Evolutionary conservation across 2,888 invertebrate genomes (phyloP), one percentile per base, ranked within the genome.

Genomic region (Panorpa germanica): DNA sequence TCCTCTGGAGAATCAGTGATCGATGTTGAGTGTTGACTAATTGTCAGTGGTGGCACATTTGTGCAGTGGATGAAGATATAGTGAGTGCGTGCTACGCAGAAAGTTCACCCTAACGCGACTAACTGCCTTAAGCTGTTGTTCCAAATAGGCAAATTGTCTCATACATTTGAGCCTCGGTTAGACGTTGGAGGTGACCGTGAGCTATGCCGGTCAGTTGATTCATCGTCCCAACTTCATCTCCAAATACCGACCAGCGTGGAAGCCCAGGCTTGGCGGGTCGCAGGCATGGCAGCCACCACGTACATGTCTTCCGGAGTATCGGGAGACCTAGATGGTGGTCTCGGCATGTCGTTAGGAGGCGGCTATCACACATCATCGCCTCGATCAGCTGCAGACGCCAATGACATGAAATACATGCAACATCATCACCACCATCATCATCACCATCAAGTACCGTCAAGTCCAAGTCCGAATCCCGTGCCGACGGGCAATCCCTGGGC

Each of bases 231-330:
- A 23, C 24, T 35, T 35, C 34, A 33, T 35, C 28, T 35, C 24
- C 33, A n/a, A 32, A 29, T 19, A 20, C 52, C 53, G 53, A 52
- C 55, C 53, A 54, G 54, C 55, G 55, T 55, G 55, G 55, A 59
- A 59, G 59, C 53, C 53, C 51, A 53, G 44, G 49, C 51, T 45
- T 53, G 56, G 53, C 53, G 63, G 67, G 68, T 68, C 68, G 69
- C 67, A 74, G 75, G 66, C 75, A 86, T 86, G 85, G 85, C 88
- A 71, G 85, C 86, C 68, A 82, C 86, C 63, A 80, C 85, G 64
- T 88, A 88, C 65, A 78, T 88, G 71, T 80, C 85, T 63, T 77
- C 78, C 62, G 64, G 72, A 57, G 75, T 81, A 56, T 73, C 78
- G 57, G 73, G 80, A 60, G 82, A 82, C 52, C 55, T 70, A 54